Conservation (phyloP, 2,113 vertebrate species). For the Agelaius phoeniceus region DNA sequence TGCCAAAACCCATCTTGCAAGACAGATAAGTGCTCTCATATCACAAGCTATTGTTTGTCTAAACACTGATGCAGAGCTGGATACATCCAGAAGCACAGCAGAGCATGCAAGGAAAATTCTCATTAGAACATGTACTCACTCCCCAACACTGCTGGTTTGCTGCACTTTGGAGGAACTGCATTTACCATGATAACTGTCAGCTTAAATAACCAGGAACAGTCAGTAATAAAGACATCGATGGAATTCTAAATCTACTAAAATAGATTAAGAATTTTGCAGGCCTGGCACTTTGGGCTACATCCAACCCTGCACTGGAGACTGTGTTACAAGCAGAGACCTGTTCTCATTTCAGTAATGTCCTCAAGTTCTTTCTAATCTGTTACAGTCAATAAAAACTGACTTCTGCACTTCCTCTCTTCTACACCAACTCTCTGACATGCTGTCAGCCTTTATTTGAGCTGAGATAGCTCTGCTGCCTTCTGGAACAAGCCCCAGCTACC, state of each 20-base stretch:
- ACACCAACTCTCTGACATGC: background rate
- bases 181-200: background rate
- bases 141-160: background rate
- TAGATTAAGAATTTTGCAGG: conserved; percentile 40
- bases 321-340: background rate
- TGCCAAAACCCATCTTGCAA: background rate
- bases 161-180: background rate
- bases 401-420: conserved; percentile 21
- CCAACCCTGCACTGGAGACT: background rate
- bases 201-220: conserved; percentile 3
- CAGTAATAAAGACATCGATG: background rate
- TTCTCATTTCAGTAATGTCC: conserved; percentile 14
- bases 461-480: background rate
- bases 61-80: background rate
- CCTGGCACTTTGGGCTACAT: conserved; percentile 35
- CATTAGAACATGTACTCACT: background rate
- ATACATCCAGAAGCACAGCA: background rate
- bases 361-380: conserved; percentile 14
- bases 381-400: conserved; percentile 22
- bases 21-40: background rate
- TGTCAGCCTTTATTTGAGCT: background rate
- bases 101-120: background rate
- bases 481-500: background rate
- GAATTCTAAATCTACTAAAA: conserved; percentile 52
- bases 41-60: background rate